Evolutionary conservation across 2,113 vertebrate species (phyloP).

Genomic region (Gobius niger): DNA sequence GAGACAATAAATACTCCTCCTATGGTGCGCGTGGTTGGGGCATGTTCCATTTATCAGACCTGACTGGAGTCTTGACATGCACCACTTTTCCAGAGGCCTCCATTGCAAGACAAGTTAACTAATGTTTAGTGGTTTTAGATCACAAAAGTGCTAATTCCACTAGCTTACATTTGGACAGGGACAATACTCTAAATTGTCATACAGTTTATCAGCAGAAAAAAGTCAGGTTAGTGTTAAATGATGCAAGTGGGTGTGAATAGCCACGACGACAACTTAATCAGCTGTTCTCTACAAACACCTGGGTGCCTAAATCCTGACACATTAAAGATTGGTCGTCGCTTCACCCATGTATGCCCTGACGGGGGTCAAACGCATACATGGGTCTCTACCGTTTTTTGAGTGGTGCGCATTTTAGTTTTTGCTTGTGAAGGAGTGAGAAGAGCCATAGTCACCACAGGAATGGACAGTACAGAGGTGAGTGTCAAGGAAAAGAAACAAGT

Average conservation of each 20-base stretch:
- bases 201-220: too few relatives aligned
- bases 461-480: constrained; percentile 46
- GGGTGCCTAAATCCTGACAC: constrained; percentile 51
- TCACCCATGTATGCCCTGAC: constrained; percentile 66
- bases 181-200: too few relatives aligned
- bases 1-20: too few relatives aligned
- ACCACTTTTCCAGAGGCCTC: too few relatives aligned
- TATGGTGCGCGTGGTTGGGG: too few relatives aligned
- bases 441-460: constrained; percentile 58
- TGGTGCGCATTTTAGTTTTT: constrained; percentile 53
- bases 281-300: background rate
- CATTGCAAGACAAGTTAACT: too few relatives aligned
- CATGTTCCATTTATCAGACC: too few relatives aligned
- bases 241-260: background rate
- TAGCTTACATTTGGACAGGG: too few relatives aligned
- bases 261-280: background rate
- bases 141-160: too few relatives aligned
- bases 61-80: too few relatives aligned
- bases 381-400: constrained; percentile 52
- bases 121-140: too few relatives aligned
- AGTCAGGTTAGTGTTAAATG: too few relatives aligned
- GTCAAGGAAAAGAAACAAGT: constrained; percentile 58
- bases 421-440: constrained; percentile 50
- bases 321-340: constrained; percentile 38
- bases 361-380: constrained; percentile 67